phyloP scores from a whole-genome alignment of 2,797 vertebrate species.

The Mus caroli region DNA sequence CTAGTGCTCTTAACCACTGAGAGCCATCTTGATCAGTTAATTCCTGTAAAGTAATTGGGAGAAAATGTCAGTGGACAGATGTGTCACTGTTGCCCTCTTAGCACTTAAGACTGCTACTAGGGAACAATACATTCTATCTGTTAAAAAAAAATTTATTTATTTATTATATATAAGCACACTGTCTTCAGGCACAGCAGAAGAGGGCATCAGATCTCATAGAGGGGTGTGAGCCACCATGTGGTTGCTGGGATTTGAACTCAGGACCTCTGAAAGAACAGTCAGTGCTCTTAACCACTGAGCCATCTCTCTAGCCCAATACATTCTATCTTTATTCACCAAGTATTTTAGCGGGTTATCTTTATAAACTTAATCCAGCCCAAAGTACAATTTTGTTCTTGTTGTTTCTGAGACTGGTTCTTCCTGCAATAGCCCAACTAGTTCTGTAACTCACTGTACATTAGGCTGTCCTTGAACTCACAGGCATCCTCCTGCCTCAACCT shows the following conservation, averaged over 20 bases:
- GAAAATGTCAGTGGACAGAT: not conserved
- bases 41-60: conserved; percentile 63
- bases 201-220: too few species aligned
- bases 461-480: not conserved
- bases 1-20: not conserved
- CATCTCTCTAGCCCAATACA: not conserved
- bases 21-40: not conserved
- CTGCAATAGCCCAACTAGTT: not conserved
- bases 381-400: conserved; percentile 16
- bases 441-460: not conserved
- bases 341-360: not conserved
- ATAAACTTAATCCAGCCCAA: conserved; percentile 22
- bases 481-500: not conserved
- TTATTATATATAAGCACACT: too few species aligned
- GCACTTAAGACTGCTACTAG: conserved; percentile 14
- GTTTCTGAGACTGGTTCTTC: not conserved
- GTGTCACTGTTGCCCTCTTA: conserved; percentile 11
- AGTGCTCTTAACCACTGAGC: too few species aligned
- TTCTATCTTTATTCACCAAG: conserved; percentile 5
- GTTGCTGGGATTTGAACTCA: too few species aligned
- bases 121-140: not conserved
- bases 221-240: too few species aligned
- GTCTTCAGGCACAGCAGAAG: too few species aligned
- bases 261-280: too few species aligned
- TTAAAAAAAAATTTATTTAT: too few species aligned